These are phyloP conservation scores for Poecilia picta DNA, from an alignment of 2,797 vertebrate species.

Conservation along the genomic window DNA sequence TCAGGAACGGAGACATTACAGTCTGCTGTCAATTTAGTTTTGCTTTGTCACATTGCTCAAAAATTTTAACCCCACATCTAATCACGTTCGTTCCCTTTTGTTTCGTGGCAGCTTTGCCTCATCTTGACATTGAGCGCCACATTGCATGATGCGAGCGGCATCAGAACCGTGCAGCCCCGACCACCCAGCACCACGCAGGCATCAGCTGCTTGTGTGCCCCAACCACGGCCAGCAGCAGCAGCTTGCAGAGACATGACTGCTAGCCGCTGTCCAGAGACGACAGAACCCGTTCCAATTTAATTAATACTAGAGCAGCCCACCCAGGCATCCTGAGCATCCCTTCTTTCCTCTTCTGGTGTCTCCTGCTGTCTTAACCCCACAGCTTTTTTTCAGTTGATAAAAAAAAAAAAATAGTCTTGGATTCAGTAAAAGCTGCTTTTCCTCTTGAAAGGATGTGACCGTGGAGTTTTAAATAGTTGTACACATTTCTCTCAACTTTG, in stretches of 20 bases:
- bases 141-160: conserved; percentile 44
- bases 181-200: conserved; percentile 53
- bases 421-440: conserved; percentile 30
- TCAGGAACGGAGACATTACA: conserved; percentile 52
- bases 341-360: conserved; percentile 26
- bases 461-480: background rate
- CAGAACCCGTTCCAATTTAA: conserved; percentile 63
- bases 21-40: conserved; percentile 59
- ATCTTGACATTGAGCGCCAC: conserved; percentile 20
- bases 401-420: conserved; percentile 8
- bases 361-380: conserved; percentile 41
- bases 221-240: conserved; percentile 61
- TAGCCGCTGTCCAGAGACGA: conserved; percentile 63
- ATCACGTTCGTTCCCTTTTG: conserved; percentile 58
- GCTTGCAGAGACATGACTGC: conserved; percentile 60
- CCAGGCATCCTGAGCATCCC: conserved; percentile 47
- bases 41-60: conserved; percentile 64
- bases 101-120: conserved; percentile 32
- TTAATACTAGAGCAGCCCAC: conserved; percentile 56
- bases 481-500: background rate
- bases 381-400: background rate
- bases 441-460: background rate
- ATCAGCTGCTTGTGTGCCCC: conserved; percentile 58
- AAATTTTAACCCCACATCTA: conserved; percentile 57
- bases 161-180: conserved; percentile 37